A percentile compares a stretch with the other conserved stretches of the same genome.
Conservation (phyloP, 2,888 invertebrate species). For the Dicyrtoma fusca region DNA sequence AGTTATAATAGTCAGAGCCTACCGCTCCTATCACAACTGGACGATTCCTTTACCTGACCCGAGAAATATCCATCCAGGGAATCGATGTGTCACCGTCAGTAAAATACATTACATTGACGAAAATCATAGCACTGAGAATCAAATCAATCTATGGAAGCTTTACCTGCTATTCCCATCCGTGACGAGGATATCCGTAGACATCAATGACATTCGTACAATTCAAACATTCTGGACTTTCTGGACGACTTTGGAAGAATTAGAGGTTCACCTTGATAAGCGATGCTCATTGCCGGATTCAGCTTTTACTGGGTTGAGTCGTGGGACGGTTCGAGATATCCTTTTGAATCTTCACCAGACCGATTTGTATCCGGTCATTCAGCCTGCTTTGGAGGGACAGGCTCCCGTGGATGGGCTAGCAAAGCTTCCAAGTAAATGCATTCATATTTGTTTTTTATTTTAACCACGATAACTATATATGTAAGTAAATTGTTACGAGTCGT, state of each 20-base stretch:
- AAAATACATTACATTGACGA: constrained; percentile 22
- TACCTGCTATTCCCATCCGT: constrained; percentile 26
- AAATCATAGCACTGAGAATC: constrained; percentile 11
- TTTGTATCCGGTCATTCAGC: background rate
- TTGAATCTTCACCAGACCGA: background rate
- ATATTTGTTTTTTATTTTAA: too few relatives aligned
- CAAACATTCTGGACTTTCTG: constrained; percentile 32
- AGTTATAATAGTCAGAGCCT: constrained; percentile 16
- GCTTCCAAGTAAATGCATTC: constrained; percentile 14
- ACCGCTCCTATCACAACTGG: constrained; percentile 30
- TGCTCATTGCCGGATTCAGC: constrained; percentile 11
- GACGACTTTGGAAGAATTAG: constrained; percentile 22
- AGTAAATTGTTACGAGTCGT: too few relatives aligned
- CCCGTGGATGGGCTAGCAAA: constrained; percentile 7
- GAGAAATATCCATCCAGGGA: constrained; percentile 7
- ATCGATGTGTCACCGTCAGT: constrained; percentile 18
- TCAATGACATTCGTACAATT: constrained; percentile 12
- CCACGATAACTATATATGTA: too few relatives aligned
- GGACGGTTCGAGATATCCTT: background rate
- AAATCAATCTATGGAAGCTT: constrained; percentile 25
- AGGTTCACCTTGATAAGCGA: constrained; percentile 18
- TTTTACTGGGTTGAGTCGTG: constrained; percentile 16
- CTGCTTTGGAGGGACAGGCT: background rate
- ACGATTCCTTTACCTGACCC: constrained; percentile 21
- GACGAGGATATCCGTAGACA: constrained; percentile 6